Percentiles rank a stretch among this genome's conserved stretches.
Conservation (phyloP, 2,888 invertebrate species). For the Xestia rhomboidea region DNA sequence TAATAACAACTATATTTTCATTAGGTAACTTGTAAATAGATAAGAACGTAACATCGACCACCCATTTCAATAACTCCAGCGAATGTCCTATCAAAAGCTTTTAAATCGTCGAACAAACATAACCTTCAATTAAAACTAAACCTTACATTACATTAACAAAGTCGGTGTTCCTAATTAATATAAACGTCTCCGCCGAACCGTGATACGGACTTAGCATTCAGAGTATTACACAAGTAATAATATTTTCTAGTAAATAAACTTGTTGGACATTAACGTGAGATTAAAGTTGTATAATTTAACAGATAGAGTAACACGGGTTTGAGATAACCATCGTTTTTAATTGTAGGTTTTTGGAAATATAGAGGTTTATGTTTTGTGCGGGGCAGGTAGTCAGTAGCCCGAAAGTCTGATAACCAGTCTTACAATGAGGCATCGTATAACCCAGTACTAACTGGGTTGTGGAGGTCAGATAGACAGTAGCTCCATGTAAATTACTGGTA, state of each 20-base stretch:
- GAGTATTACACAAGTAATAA: conserved; percentile 48
- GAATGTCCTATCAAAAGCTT: not conserved
- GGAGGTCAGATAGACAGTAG: no score
- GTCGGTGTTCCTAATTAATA: conserved; percentile 47
- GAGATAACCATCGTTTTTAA: conserved; percentile 72
- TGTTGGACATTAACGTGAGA: conserved; percentile 50
- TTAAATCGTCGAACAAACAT: conserved; percentile 25
- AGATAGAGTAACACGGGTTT: conserved; percentile 67
- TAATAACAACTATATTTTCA: no score
- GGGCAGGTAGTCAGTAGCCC: not conserved
- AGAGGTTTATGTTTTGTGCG: conserved; percentile 21
- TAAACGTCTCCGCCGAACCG: conserved; percentile 38
- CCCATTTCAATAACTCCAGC: conserved; percentile 6
- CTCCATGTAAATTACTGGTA: no score
- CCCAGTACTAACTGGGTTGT: no score
- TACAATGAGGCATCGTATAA: no score
- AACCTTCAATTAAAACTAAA: conserved; percentile 38
- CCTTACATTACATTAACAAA: conserved; percentile 14
- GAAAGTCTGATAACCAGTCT: no score
- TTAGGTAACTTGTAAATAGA: no score
- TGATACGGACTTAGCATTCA: conserved; percentile 32
- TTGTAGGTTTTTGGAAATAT: conserved; percentile 62
- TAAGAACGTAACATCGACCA: not conserved
- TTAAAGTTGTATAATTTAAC: conserved; percentile 68
- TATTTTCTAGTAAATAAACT: conserved; percentile 59